Conservation (phyloP, 2,888 invertebrate genomes). For the Diarsia dahlii region DNA sequence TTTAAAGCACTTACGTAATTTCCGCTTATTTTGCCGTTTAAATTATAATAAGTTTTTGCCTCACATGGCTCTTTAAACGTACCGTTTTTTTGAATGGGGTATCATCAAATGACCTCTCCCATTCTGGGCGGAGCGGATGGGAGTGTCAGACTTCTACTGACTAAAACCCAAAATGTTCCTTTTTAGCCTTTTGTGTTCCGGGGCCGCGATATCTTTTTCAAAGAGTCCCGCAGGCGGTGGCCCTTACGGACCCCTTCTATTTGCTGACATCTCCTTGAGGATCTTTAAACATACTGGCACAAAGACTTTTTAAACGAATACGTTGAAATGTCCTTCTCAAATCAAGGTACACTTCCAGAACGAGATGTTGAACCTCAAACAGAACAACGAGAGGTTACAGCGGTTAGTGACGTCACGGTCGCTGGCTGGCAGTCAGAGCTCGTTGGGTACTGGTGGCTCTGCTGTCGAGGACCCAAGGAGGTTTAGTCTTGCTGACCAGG, state of each 20-base stretch:
- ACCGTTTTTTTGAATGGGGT: too few relatives aligned
- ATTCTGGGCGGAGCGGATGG: too few relatives aligned
- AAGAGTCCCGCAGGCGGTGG: too few relatives aligned
- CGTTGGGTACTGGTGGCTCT: slow-evolving; percentile 89
- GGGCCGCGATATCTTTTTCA: too few relatives aligned
- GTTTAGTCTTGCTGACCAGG: slow-evolving; percentile 91
- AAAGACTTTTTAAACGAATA: slow-evolving; percentile 47
- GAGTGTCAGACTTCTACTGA: too few relatives aligned
- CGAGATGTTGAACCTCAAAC: slow-evolving; percentile 99
- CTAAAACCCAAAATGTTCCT: too few relatives aligned
- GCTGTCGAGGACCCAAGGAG: slow-evolving; percentile 90
- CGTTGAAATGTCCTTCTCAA: slow-evolving; percentile 62
- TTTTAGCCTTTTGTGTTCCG: too few relatives aligned
- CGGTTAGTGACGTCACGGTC: slow-evolving; percentile 94
- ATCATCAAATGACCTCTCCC: too few relatives aligned
- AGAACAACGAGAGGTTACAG: slow-evolving; percentile 98
- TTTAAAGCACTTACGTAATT: slow-evolving; percentile 38
- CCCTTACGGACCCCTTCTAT: too few relatives aligned
- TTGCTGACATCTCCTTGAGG: too few relatives aligned
- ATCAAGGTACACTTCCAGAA: slow-evolving; percentile 89
- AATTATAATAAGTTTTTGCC: slow-evolving; percentile 23
- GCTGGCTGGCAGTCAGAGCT: slow-evolving; percentile 91
- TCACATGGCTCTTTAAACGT: background rate
- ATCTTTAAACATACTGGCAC: background rate
- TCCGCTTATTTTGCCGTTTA: slow-evolving; percentile 30